Evolutionary conservation across 1,140 invertebrate genomes (phyloP).

Genomic region (Heliconius congener): DNA sequence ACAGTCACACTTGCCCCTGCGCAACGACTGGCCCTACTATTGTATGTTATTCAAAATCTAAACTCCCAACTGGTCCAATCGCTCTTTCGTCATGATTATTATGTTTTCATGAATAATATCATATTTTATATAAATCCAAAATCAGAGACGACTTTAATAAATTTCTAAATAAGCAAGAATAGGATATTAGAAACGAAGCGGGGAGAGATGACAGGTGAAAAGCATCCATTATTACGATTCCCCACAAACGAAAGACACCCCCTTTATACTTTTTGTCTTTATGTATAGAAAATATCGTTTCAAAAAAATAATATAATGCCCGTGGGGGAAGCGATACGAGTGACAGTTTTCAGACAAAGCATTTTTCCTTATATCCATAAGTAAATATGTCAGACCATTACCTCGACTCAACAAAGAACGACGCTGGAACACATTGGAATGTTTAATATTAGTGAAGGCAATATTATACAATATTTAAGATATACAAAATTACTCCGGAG

Average conservation of each 20-base stretch:
- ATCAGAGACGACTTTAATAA: constrained; percentile 31
- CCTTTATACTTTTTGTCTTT: constrained; percentile 41
- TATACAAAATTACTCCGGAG: constrained; percentile 29
- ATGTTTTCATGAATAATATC: not conserved
- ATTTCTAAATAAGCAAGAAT: constrained; percentile 41
- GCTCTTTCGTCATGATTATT: too few species aligned
- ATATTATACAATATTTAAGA: constrained; percentile 34
- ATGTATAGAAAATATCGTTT: constrained; percentile 40
- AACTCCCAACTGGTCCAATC: too few species aligned
- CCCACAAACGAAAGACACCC: constrained; percentile 41
- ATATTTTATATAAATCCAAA: constrained; percentile 24
- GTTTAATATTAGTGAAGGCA: constrained; percentile 36
- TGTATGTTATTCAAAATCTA: too few species aligned
- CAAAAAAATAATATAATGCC: constrained; percentile 43
- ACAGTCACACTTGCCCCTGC: too few species aligned
- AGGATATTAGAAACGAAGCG: constrained; percentile 42
- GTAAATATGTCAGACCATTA: constrained; percentile 39
- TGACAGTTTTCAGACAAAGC: constrained; percentile 44
- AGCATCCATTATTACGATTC: constrained; percentile 48
- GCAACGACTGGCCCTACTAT: too few species aligned
- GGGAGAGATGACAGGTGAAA: constrained; percentile 42
- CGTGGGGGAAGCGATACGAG: constrained; percentile 35
- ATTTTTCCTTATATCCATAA: constrained; percentile 40
- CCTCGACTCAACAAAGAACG: constrained; percentile 36
- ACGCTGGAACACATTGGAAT: constrained; percentile 30